Base-by-base conservation (phyloP, 2,888 invertebrate species). In the Lathronympha strigana region DNA sequence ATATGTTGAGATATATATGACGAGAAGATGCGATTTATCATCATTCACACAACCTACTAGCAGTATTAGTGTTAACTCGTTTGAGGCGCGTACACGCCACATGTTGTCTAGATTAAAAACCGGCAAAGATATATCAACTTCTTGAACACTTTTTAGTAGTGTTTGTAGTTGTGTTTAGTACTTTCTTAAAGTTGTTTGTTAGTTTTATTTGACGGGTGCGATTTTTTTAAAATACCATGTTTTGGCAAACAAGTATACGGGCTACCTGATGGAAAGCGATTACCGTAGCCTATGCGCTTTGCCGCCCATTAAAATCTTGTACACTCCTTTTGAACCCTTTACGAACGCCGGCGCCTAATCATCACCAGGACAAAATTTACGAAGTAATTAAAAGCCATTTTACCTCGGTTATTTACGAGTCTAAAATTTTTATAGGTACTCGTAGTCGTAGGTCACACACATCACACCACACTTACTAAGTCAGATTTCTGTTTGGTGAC, bases 1-100 rank as follows among this genome's bases (percentile, higher is more conserved):
- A 31, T 31, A 33, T 40, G 40, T 33, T 31, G 49, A 50, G 57
- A 49, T 31, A 63, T 33, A 63, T 50, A 50, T 33, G 40, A 25
- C 33, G 23, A 23, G 0, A 17, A 43, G 50, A 43, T 17, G 40
- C n/a, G 15, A 57, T 63, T 58, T 51, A 51, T 62, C 53, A 45
- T 63, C 45, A 53, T 47, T 58, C 64, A 64, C 50, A 43, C 45
- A 53, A 17, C 17, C 64, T 40, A 64, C 60, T 60, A 60, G 60
- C 64, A 51, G 21, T 51, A 58, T 45, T 60, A 60, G 58, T 53
- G 19, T 11, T 40, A 63, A 64, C 51, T 43, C 43, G 63, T 58
- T 58, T 51, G 50, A 15, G 33, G 40, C 21, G 62, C 55, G 28
- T 50, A 43, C 17, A n/a, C 4, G 50, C 49, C n/a, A 36, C 38